A percentile compares a stretch with the other conserved stretches of the same genome.
Conservation (phyloP, 2,797 vertebrate species). For the Remorina albescens region DNA sequence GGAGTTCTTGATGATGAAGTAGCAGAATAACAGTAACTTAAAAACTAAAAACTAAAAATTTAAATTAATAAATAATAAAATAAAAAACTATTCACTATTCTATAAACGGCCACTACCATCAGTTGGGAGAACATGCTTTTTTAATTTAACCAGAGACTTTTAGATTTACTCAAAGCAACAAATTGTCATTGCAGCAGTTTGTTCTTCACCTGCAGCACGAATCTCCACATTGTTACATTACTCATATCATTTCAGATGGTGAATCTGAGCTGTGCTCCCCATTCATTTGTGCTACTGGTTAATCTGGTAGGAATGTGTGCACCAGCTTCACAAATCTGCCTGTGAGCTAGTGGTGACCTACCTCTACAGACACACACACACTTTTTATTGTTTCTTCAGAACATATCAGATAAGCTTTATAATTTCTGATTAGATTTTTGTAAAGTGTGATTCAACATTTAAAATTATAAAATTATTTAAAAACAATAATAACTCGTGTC, state of each 20-base stretch:
- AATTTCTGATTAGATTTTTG: too few relatives aligned
- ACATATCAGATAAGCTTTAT: too few relatives aligned
- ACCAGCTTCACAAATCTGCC: conserved; percentile 53
- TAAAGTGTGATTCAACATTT: too few relatives aligned
- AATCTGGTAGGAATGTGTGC: conserved; percentile 72
- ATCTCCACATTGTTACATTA: not conserved
- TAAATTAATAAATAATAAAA: too few relatives aligned
- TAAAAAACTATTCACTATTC: too few relatives aligned
- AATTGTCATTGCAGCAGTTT: not conserved
- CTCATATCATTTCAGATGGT: not conserved
- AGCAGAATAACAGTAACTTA: not conserved
- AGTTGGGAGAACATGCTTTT: not conserved
- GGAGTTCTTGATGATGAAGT: not conserved
- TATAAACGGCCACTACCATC: not conserved
- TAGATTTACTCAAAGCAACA: not conserved
- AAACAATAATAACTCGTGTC: too few relatives aligned
- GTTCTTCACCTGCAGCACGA: conserved; percentile 10
- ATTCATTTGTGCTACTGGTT: conserved; percentile 52
- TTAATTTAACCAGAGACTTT: not conserved
- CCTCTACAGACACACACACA: not conserved
- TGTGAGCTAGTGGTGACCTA: conserved; percentile 22
- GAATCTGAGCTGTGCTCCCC: conserved; percentile 46
- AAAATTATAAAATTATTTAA: too few relatives aligned
- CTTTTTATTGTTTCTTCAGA: not conserved
- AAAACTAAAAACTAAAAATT: too few relatives aligned